Evolutionary conservation across 92 coral and sea anemone species (phyloP), one percentile per base, ranked within the genome.

Genomic region (Epizoanthus fatuus): DNA sequence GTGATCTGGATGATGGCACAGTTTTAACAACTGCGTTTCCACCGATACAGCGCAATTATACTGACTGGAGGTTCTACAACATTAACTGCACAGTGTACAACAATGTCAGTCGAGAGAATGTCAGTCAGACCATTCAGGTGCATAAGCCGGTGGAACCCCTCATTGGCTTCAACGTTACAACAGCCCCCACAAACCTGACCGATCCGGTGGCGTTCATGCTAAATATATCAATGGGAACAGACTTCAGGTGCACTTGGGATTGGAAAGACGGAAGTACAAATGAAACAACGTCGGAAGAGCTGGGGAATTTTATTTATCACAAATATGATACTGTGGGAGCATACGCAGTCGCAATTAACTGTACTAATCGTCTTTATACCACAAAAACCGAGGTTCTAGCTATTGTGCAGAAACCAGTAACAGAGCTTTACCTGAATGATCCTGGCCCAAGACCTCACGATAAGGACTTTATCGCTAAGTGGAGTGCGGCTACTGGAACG

Each of bases 91-190:
- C 91, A 3, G 91, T 88, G 38, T 81, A 60, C 79, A 96, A 96
- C 81, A 96, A 96, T 85, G 97, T 96, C 10, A 95, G 98, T 70
- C 67, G 79, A n/a, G 56, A 38, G 37, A 96, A 93, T 57, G 20
- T 56, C 13, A 67, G 94, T 20, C 77, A 67, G 37, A 67, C 78
- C 44, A 90, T 95, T 35, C 94, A 90, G 68, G 98, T 96, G 2
- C 97, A 95, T 75, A 95, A 96, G 49, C 98, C 99, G 29, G 99
- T 96, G 6, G 82, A 81, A 16, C 95, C 91, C 0, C 84, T 96
- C 4, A 75, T 85, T 38, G 93, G 93, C 32, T 96, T 96, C 67
- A 64, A 63, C 57, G 69, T 93, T 22, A 70, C 86, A 9, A 89
- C 95, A 57, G 57, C 81, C 16, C 94, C 87, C 2, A 90, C 99